Conservation (phyloP, 2,797 vertebrate genomes). For the Crocodylus rhombifer region DNA sequence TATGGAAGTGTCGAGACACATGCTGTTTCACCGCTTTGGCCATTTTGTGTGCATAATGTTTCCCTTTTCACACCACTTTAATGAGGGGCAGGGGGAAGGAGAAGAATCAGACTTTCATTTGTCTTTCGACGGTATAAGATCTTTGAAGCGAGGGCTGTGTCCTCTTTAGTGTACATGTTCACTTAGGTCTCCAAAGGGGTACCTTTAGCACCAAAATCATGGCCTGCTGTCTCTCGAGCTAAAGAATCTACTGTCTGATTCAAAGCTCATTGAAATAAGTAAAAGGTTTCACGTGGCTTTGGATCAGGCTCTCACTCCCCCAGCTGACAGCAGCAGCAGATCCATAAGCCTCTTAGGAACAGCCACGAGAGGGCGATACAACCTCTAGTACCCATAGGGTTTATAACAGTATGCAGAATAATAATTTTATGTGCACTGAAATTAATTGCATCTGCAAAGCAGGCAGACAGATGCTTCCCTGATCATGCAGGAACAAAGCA, state of each 20-base stretch:
- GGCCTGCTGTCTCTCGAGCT: background rate
- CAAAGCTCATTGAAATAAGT: rapidly evolving
- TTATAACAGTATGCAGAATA: background rate
- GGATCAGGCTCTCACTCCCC: rapidly evolving
- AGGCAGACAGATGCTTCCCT: background rate
- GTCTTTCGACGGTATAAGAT: rapidly evolving
- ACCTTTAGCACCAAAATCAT: rapidly evolving
- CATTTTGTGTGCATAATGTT: background rate
- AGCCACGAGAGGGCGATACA: slow-evolving; percentile 48
- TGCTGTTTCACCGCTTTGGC: background rate
- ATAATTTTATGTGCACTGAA: background rate
- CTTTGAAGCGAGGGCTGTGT: background rate
- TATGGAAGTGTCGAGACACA: rapidly evolving
- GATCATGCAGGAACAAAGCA: background rate
- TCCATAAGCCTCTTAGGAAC: background rate
- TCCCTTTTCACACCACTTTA: background rate
- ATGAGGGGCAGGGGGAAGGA: background rate
- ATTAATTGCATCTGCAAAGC: background rate
- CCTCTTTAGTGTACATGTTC: rapidly evolving
- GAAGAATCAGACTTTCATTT: background rate
- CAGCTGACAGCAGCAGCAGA: rapidly evolving
- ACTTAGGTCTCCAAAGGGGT: rapidly evolving
- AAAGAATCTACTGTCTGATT: background rate
- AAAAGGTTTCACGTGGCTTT: rapidly evolving
- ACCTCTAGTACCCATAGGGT: background rate